Conservation (phyloP, 1,140 invertebrate species). For the Nilaparvata lugens region DNA sequence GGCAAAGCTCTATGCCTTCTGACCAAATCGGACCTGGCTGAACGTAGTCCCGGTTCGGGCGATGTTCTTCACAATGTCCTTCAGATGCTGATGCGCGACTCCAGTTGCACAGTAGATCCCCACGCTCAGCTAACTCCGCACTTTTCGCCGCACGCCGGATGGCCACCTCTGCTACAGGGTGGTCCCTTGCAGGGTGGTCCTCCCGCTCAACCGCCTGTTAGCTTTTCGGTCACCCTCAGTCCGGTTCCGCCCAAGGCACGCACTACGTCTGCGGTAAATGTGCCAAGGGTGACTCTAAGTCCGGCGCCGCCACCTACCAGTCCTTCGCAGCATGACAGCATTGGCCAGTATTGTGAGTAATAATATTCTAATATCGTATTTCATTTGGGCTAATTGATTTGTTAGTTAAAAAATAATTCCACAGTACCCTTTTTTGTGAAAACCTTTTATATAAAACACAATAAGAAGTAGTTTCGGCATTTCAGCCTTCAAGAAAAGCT, state of each 20-base stretch:
- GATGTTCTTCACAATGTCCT: constrained; percentile 90
- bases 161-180: constrained; percentile 48
- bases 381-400: too few species aligned
- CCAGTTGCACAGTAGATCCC: constrained; percentile 58
- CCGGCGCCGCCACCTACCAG: constrained; percentile 60
- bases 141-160: constrained; percentile 43
- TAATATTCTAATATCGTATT: too few species aligned
- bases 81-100: constrained; percentile 74
- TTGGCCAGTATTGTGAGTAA: neutral
- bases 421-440: too few species aligned
- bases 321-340: neutral
- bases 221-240: neutral
- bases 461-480: too few species aligned
- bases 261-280: neutral
- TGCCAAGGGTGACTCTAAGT: constrained; percentile 72
- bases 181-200: neutral
- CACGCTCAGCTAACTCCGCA: constrained; percentile 79
- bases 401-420: too few species aligned
- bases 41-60: constrained; percentile 81
- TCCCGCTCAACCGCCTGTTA: neutral
- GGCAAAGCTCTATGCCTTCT: constrained; percentile 84
- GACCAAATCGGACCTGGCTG: constrained; percentile 80
- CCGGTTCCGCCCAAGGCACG: neutral
- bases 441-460: too few species aligned
- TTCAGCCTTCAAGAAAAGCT: too few species aligned